These are phyloP conservation scores for Synergus umbraculus DNA, from an alignment of 2,888 invertebrate genomes.

Conservation along the genomic window DNA sequence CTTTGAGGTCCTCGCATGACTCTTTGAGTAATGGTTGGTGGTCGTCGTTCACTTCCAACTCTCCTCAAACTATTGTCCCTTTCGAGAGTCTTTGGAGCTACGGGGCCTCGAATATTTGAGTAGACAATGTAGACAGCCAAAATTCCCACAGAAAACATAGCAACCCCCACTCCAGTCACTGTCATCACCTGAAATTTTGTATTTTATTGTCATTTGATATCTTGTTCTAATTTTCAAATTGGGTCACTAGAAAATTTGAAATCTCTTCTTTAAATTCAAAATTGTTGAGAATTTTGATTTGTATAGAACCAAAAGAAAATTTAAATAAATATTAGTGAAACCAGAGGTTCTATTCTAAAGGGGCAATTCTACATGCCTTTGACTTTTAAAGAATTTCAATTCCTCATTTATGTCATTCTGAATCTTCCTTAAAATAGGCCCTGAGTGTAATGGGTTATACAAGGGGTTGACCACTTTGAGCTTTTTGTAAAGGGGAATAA, in stretches of 20 bases:
- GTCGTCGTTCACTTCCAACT: slow-evolving; percentile 67
- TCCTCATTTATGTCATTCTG: too few relatives aligned
- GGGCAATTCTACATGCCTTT: too few relatives aligned
- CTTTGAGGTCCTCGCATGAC: slow-evolving; percentile 59
- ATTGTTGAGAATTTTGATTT: slow-evolving; percentile 21
- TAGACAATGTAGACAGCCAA: slow-evolving; percentile 72
- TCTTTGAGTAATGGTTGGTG: slow-evolving; percentile 55
- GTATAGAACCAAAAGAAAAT: background rate
- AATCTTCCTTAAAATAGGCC: too few relatives aligned
- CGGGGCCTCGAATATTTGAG: slow-evolving; percentile 70
- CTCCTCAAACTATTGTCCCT: slow-evolving; percentile 69
- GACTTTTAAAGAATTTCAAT: too few relatives aligned
- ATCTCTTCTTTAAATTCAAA: background rate
- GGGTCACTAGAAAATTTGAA: background rate
- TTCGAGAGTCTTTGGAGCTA: slow-evolving; percentile 59
- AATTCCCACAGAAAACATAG: slow-evolving; percentile 72
- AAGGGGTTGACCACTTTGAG: too few relatives aligned
- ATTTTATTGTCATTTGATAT: background rate
- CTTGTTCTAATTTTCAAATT: background rate
- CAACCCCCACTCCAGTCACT: slow-evolving; percentile 71
- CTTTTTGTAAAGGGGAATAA: too few relatives aligned
- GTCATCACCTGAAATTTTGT: slow-evolving; percentile 65
- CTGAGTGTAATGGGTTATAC: background rate
- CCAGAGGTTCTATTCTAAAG: too few relatives aligned
- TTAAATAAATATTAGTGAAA: background rate